These are phyloP conservation scores for Galeopterus variegatus DNA, from an alignment of 2,113 vertebrate genomes.

Conservation along the genomic window DNA sequence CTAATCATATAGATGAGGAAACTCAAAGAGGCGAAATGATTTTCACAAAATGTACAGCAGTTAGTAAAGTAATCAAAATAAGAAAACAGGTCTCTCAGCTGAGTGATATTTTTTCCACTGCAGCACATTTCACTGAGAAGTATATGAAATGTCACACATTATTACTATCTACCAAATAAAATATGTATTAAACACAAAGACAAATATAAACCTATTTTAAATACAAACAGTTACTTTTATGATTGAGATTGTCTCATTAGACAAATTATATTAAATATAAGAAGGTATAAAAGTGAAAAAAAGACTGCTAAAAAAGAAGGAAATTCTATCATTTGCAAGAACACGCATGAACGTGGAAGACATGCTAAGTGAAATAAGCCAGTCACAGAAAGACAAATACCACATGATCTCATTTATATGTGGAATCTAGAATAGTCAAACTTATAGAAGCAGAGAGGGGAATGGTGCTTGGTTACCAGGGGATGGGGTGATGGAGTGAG, in stretches of 20 bases:
- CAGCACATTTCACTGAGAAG: neutral
- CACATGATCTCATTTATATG: neutral
- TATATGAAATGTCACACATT: conserved; percentile 32
- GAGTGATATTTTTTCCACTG: conserved; percentile 3
- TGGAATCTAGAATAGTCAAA: neutral
- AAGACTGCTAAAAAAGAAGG: neutral
- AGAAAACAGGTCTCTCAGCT: neutral
- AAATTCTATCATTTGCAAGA: neutral
- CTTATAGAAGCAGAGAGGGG: neutral
- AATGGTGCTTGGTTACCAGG: neutral
- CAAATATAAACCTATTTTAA: neutral
- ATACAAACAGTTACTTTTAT: neutral
- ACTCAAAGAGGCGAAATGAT: neutral
- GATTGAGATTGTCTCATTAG: conserved; percentile 24
- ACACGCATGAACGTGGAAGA: neutral
- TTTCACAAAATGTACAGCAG: neutral
- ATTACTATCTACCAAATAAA: conserved; percentile 37
- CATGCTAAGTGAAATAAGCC: neutral
- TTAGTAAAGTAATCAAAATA: neutral
- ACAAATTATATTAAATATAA: neutral
- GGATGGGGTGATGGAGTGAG: too few species aligned
- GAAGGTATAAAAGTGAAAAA: conserved; percentile 57
- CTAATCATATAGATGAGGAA: conserved; percentile 30
- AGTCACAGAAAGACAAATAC: neutral
- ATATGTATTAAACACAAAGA: conserved; percentile 1